Percentiles rank a stretch among this genome's conserved stretches.
Conservation (phyloP, 2,888 invertebrate species). For the Mythimna impura region DNA sequence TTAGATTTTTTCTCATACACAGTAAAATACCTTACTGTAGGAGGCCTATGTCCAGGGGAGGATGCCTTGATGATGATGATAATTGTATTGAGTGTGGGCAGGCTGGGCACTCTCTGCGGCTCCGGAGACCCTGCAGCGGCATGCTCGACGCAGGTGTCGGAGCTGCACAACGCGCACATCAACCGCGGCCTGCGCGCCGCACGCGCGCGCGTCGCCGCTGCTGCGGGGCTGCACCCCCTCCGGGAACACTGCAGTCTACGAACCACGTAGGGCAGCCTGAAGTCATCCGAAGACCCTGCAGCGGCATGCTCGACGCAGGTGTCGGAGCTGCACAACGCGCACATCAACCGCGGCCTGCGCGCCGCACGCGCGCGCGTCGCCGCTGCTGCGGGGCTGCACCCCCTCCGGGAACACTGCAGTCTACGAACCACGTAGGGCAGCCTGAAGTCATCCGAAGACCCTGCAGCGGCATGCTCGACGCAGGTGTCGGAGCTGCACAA, state of each 20-base stretch:
- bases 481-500: slow-evolving; percentile 92
- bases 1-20: too few species aligned
- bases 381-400: slow-evolving; percentile 51
- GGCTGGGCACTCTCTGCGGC: slow-evolving; percentile 82
- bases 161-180: slow-evolving; percentile 91
- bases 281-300: too few species aligned
- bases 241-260: slow-evolving; percentile 66
- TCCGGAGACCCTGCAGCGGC: slow-evolving; percentile 92
- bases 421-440: slow-evolving; percentile 40
- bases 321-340: slow-evolving; percentile 91
- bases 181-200: slow-evolving; percentile 76
- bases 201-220: slow-evolving; percentile 65
- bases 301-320: slow-evolving; percentile 92
- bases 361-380: slow-evolving; percentile 65
- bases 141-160: slow-evolving; percentile 90
- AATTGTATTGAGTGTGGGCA: slow-evolving; percentile 61
- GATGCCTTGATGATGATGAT: too few species aligned
- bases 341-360: slow-evolving; percentile 83
- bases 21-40: too few species aligned
- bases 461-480: slow-evolving; percentile 89
- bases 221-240: slow-evolving; percentile 59
- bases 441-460: too few species aligned
- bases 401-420: slow-evolving; percentile 66
- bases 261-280: slow-evolving; percentile 2
- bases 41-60: too few species aligned